phyloP scores from a whole-genome alignment of 2,797 vertebrate species.

The Diglossa cyanea region DNA sequence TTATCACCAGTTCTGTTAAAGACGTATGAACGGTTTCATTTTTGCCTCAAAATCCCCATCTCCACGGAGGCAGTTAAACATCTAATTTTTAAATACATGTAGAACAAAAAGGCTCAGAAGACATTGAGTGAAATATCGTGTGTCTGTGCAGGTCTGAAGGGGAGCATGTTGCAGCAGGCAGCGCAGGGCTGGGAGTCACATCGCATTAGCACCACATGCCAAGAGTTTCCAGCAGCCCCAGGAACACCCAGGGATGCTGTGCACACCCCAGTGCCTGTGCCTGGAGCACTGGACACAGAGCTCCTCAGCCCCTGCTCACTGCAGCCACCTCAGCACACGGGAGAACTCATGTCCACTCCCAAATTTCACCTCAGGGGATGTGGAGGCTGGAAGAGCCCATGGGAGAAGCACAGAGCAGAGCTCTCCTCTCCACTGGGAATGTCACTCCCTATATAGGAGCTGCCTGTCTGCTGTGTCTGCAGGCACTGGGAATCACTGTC shows the following conservation, averaged over 20 bases:
- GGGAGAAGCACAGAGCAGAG: not conserved
- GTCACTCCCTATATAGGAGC: not conserved
- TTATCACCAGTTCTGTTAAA: not conserved
- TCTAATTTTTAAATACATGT: not conserved
- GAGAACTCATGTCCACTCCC: rapidly evolving
- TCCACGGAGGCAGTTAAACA: not conserved
- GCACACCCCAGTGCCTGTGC: not conserved
- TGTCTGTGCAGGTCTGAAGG: not conserved
- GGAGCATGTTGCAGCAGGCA: slow-evolving; percentile 20
- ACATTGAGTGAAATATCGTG: not conserved
- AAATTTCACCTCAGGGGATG: not conserved
- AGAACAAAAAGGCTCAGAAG: not conserved
- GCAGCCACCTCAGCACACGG: not conserved
- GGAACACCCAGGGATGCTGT: rapidly evolving
- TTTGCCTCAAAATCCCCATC: not conserved
- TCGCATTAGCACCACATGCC: not conserved
- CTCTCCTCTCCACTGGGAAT: not conserved
- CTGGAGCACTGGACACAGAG: not conserved
- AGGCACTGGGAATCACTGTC: not conserved
- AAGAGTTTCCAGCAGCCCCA: not conserved
- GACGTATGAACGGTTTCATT: not conserved
- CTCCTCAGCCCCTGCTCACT: not conserved
- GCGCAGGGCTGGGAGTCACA: not conserved
- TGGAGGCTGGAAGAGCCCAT: not conserved
- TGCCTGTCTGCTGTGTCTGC: not conserved